Conservation (phyloP, 2,888 invertebrate genomes). For the Operophtera brumata region DNA sequence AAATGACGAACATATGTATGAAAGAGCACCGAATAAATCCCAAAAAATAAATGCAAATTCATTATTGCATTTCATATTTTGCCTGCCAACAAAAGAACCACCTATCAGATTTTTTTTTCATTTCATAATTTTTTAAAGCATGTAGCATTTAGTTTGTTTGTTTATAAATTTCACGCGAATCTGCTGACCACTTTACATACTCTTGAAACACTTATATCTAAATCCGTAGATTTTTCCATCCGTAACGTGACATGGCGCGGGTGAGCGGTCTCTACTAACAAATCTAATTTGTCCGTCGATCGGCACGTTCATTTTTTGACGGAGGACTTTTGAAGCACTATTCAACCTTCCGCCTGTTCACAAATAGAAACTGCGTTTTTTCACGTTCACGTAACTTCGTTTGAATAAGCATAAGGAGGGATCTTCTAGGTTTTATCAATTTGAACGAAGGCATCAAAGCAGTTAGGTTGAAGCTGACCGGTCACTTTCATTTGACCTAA, state of each 20-base stretch:
- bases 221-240: slow-evolving; percentile 36
- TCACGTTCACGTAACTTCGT: slow-evolving; percentile 15
- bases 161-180: slow-evolving; percentile 7
- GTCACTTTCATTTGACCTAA: too few relatives aligned
- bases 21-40: too few relatives aligned
- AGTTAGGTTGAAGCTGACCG: too few relatives aligned
- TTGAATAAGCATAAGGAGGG: slow-evolving; percentile 10
- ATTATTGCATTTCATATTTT: too few relatives aligned
- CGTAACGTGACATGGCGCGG: slow-evolving; percentile 36
- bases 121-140: too few relatives aligned
- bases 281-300: slow-evolving; percentile 70
- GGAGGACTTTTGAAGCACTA: slow-evolving; percentile 61
- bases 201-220: slow-evolving; percentile 22
- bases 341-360: slow-evolving; percentile 33
- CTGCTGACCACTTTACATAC: slow-evolving; percentile 16
- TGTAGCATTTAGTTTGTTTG: background rate
- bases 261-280: slow-evolving; percentile 56
- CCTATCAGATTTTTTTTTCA: too few relatives aligned
- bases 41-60: too few relatives aligned
- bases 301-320: slow-evolving; percentile 68
- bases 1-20: too few relatives aligned
- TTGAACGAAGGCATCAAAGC: background rate
- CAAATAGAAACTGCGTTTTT: slow-evolving; percentile 33
- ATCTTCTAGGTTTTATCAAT: background rate
- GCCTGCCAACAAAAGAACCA: too few relatives aligned